phyloP scores from a whole-genome alignment of 2,888 invertebrate genomes.

The Halictus quadricinctus region DNA sequence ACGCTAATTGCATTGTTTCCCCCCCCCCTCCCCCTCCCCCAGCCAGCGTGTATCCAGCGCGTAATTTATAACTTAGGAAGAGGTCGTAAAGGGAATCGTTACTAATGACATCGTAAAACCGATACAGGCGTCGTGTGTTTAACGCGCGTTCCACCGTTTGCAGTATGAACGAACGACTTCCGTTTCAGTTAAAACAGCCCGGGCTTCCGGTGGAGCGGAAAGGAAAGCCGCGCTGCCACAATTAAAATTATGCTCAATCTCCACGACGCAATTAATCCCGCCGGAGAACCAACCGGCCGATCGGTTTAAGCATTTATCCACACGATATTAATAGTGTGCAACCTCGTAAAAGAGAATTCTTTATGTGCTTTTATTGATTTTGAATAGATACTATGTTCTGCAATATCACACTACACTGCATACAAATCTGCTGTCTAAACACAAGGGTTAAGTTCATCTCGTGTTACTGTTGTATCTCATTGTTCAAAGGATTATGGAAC shows the following conservation, averaged over 20 bases:
- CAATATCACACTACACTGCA: no score
- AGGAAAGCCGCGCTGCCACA: conserved; percentile 22
- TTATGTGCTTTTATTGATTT: no score
- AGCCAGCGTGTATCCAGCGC: conserved; percentile 40
- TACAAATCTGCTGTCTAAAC: no score
- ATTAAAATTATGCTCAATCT: conserved; percentile 49
- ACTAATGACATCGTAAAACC: conserved; percentile 70
- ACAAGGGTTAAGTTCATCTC: no score
- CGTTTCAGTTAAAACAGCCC: conserved; percentile 35
- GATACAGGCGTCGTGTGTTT: conserved; percentile 57
- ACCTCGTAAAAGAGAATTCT: background rate
- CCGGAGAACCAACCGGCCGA: background rate
- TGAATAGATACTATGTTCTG: no score
- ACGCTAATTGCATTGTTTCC: conserved; percentile 70
- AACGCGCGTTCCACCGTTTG: conserved; percentile 50
- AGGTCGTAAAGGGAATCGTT: conserved; percentile 69
- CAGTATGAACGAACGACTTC: conserved; percentile 46
- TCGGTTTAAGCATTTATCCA: background rate
- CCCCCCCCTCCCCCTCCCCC: background rate
- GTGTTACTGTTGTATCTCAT: no score
- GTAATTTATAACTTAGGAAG: conserved; percentile 70
- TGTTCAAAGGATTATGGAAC: no score
- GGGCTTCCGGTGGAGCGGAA: background rate
- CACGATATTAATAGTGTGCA: background rate
- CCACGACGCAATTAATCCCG: conserved; percentile 17